These are phyloP conservation scores for Amblyornis subalaris DNA, from an alignment of 2,113 vertebrate species.

Conservation along the genomic window DNA sequence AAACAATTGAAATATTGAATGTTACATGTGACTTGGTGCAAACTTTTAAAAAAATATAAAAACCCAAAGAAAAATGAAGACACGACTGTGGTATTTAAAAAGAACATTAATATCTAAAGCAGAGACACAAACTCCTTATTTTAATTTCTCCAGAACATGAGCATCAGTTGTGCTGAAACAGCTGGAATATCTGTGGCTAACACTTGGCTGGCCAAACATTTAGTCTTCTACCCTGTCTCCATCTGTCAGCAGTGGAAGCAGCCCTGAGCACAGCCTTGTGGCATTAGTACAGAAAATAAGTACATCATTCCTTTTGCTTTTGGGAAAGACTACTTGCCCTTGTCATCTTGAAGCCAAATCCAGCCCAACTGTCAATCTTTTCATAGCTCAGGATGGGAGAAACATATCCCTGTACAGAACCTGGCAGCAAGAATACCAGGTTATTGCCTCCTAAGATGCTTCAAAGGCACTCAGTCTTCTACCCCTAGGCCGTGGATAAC, in stretches of 20 bases:
- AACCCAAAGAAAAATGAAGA: not conserved
- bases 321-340: not conserved
- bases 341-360: not conserved
- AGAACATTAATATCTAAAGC: not conserved
- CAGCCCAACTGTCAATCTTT: not conserved
- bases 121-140: fast-evolving
- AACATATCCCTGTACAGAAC: not conserved
- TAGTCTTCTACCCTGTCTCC: not conserved
- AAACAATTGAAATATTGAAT: not conserved
- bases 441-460: not conserved
- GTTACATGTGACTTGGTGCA: not conserved
- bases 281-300: not conserved
- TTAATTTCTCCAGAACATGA: not conserved
- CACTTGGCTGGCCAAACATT: not conserved
- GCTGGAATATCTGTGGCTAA: not conserved
- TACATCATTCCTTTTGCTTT: not conserved
- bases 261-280: not conserved
- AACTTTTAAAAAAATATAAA: not conserved
- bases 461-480: not conserved
- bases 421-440: not conserved
- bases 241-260: not conserved
- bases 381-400: not conserved
- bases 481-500: not conserved
- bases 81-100: not conserved
- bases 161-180: not conserved